Conservation (phyloP, 2,113 vertebrate genomes). For the Philantomba maxwellii region DNA sequence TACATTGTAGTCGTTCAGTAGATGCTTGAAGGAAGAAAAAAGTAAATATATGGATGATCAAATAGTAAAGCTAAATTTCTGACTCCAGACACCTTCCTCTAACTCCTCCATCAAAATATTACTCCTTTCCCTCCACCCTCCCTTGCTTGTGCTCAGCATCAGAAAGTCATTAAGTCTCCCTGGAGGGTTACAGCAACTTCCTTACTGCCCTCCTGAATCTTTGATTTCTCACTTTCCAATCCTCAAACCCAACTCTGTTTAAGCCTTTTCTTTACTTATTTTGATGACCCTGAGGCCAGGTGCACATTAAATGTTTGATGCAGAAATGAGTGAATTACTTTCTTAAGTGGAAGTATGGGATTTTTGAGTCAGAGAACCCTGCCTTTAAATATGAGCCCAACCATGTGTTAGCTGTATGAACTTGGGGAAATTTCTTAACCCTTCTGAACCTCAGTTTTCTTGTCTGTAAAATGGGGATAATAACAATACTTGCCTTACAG, state of each 20-base stretch:
- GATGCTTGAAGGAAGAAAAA: background rate
- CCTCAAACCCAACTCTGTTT: background rate
- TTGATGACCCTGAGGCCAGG: background rate
- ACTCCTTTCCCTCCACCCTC: background rate
- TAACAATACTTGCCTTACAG: background rate
- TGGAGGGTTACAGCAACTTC: background rate
- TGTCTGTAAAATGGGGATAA: background rate
- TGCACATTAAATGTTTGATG: background rate
- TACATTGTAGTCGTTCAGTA: background rate
- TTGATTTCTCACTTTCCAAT: background rate
- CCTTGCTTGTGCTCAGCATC: background rate
- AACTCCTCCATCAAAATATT: background rate
- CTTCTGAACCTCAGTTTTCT: background rate
- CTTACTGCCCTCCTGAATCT: background rate
- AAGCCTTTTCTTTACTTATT: background rate
- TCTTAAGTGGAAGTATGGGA: background rate
- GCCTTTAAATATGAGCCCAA: background rate
- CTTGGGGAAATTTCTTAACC: background rate
- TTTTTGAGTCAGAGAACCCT: background rate
- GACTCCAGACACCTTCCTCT: background rate
- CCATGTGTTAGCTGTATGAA: background rate
- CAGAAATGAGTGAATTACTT: background rate
- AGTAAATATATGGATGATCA: background rate
- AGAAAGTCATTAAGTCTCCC: background rate
- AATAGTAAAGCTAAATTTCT: constrained; percentile 5